Evolutionary conservation across 1,140 invertebrate species (phyloP).

Genomic region (Telenomus remus): DNA sequence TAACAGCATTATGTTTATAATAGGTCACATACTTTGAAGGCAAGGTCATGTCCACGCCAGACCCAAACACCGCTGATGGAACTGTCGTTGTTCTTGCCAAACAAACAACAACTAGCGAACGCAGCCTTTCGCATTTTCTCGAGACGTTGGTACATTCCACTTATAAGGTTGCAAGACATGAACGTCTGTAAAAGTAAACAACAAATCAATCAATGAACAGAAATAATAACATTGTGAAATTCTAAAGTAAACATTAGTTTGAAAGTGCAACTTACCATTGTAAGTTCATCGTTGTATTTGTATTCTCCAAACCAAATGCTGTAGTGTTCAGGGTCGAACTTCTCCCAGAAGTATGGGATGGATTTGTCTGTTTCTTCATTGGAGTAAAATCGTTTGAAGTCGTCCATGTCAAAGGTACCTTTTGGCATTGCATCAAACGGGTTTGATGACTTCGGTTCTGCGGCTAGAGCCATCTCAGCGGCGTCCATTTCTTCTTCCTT

Average conservation of each 20-base stretch:
- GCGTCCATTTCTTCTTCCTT: slow-evolving; percentile 84
- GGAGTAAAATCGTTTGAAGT: slow-evolving; percentile 97
- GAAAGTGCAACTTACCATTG: slow-evolving; percentile 84
- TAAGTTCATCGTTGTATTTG: slow-evolving; percentile 95
- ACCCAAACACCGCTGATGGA: slow-evolving; percentile 97
- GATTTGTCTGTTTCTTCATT: slow-evolving; percentile 96
- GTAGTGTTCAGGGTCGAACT: slow-evolving; percentile 97
- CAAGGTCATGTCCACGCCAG: slow-evolving; percentile 96
- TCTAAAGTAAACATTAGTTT: too few species aligned
- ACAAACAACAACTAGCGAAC: slow-evolving; percentile 95
- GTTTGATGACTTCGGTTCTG: slow-evolving; percentile 91
- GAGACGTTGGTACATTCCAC: slow-evolving; percentile 96
- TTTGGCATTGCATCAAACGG: slow-evolving; percentile 93
- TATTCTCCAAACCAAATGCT: slow-evolving; percentile 99
- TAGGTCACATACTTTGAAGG: slow-evolving; percentile 83
- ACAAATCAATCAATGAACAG: neutral
- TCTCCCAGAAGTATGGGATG: slow-evolving; percentile 98
- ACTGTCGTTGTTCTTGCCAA: slow-evolving; percentile 94
- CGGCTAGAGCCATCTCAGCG: slow-evolving; percentile 81
- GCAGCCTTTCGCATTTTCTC: slow-evolving; percentile 98
- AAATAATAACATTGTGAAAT: neutral
- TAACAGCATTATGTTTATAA: neutral
- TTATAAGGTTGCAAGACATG: slow-evolving; percentile 73
- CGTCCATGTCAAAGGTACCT: slow-evolving; percentile 95
- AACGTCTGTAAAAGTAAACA: slow-evolving; percentile 69